Evolutionary conservation across 1,140 invertebrate species (phyloP), one percentile per base, ranked within the genome.

Genomic region (Formica selysi): DNA sequence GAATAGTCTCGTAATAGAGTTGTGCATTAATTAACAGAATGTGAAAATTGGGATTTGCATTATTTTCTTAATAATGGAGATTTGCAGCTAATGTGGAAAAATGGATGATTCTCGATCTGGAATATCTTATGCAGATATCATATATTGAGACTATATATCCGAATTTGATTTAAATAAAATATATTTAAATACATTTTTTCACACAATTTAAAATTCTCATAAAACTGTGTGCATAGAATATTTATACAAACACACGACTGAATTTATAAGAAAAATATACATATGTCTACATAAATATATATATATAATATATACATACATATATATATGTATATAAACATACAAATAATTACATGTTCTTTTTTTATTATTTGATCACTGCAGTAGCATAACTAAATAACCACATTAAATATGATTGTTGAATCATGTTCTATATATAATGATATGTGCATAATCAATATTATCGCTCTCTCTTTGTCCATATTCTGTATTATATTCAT

Each of bases 401-500:
- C 84, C 59, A 80, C 64, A 91, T 83, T 76, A 41, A 29, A 61
- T 61, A 78, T 64, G 26, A 32, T 64, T 29, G 19, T 64, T 29
- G 13, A 29, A 64, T 59, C 54, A 61, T 6, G 22, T 59, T 76
- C 22, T 41, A 86, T 90, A 86, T 90, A 19, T 87, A 87, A 54
- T 84, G 44, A 73, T 67, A 89, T 62, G 83, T 76, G 76, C 73
- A 87, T 91, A 88, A 91, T 88, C 84, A 76, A 73, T 86, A 76
- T 71, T 71, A 70, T 90, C 88, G 86, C 48, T 51, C 48, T 51
- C 48, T 51, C 44, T 87, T 81, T 84, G 62, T 90, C 78, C 76
- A 51, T 4, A 90, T 90, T 89, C 74, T 91, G 90, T 91, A 91
- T 87, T 88, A 91, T 91, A 91, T 90, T 90, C 91, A 91, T 90